Evolutionary conservation across 2,113 vertebrate species (phyloP), one percentile per base, ranked within the genome.

Genomic region (Enhydra lutris): DNA sequence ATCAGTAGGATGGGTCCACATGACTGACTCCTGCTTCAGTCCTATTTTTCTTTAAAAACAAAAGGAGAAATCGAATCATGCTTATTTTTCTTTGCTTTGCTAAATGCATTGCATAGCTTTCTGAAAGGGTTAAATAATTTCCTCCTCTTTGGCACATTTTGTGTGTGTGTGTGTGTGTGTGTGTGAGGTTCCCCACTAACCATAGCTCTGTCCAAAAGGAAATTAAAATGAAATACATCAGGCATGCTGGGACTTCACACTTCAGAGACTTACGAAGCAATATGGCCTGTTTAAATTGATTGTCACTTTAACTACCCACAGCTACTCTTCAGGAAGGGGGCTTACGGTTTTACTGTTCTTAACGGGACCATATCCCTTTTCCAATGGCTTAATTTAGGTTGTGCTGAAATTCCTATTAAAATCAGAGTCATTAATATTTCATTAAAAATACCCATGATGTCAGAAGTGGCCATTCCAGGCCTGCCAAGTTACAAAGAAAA

Each of bases 211-310:
- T 92, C 98, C 98, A 98, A 99, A 99, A 99, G 98, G 98, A 99
- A 99, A 99, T 99, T 98, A 99, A 99, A 99, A 98, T 98, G 98
- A 99, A 99, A 99, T 99, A 96, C 98, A 98, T 98, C 98, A 97
- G 98, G 98, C 98, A 98, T 98, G 98, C 98, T 97, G 98, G 98
- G 98, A 98, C 96, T 98, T 99, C 98, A 98, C 98, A 99, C 98
- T 98, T 99, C 78, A 96, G 98, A 98, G 98, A 95, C 98, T 98
- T 97, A 98, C 92, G 97, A 95, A 98, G 98, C 98, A 98, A 26
- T 97, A 98, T 98, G 93, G 73, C 98, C 98, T 98, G 97, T 50
- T 98, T 97, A 80, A 98, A 98, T 97, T 98, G 98, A 99, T 98
- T 98, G 98, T 98, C 99, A 98, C 97, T 98, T 98, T 97, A 98